These are phyloP conservation scores for Paragorgia papillata DNA, from an alignment of 92 coral and sea anemone genomes.

Conservation along the genomic window DNA sequence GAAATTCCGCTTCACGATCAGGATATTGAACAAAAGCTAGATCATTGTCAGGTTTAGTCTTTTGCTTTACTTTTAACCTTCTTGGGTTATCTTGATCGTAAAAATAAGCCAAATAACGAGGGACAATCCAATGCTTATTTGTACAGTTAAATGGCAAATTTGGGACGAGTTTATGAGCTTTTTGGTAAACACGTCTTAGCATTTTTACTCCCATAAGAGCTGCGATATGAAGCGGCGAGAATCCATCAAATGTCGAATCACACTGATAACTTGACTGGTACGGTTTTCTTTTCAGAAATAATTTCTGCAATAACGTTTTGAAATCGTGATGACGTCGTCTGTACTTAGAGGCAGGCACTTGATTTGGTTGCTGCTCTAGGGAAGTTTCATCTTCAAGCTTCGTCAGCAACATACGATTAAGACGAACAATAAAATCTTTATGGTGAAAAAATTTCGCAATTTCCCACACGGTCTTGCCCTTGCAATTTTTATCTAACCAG, in stretches of 20 bases:
- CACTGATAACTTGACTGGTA: neutral
- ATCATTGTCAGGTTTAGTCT: slow-evolving; percentile 6
- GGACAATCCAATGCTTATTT: slow-evolving; percentile 64
- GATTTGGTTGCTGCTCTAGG: no score
- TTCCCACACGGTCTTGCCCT: slow-evolving; percentile 5
- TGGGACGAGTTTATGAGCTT: neutral
- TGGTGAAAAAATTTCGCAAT: slow-evolving; percentile 14
- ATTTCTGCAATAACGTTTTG: no score
- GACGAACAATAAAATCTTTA: slow-evolving; percentile 14
- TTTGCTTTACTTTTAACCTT: neutral
- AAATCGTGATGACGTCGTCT: no score
- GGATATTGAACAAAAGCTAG: slow-evolving; percentile 51
- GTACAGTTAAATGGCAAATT: slow-evolving; percentile 64
- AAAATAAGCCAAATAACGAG: slow-evolving; percentile 63
- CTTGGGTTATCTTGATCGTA: neutral
- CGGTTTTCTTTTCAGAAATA: no score
- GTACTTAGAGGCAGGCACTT: no score
- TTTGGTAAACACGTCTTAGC: slow-evolving; percentile 40
- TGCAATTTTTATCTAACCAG: slow-evolving; percentile 14
- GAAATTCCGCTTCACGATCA: slow-evolving; percentile 53
- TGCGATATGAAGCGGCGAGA: slow-evolving; percentile 63
- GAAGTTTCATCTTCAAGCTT: no score
- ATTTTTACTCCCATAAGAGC: slow-evolving; percentile 66
- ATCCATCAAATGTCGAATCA: slow-evolving; percentile 5
- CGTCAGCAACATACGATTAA: slow-evolving; percentile 13